These are phyloP conservation scores for Apodemia duryi DNA, from an alignment of 2,888 invertebrate species.

Conservation along the genomic window DNA sequence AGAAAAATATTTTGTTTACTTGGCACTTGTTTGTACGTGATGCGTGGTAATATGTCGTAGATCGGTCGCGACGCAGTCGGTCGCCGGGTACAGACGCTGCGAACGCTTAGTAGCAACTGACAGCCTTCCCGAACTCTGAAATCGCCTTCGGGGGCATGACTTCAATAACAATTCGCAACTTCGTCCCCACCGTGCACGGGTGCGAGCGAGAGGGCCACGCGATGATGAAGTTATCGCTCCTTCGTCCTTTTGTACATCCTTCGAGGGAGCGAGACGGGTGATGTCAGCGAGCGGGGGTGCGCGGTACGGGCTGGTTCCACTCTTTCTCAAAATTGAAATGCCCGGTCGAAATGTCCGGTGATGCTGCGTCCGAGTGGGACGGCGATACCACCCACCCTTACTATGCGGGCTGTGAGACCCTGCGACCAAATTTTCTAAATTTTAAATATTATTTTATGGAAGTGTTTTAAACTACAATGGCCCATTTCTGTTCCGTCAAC, in stretches of 20 bases:
- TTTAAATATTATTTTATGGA: constrained; percentile 55
- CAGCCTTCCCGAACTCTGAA: constrained; percentile 79
- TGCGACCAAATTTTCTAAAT: constrained; percentile 71
- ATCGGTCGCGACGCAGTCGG: constrained; percentile 53
- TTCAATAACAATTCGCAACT: constrained; percentile 80
- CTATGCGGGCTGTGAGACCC: constrained; percentile 70
- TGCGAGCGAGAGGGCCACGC: constrained; percentile 71
- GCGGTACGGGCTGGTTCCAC: constrained; percentile 70
- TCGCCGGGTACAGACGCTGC: constrained; percentile 68
- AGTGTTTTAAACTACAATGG: constrained; percentile 6
- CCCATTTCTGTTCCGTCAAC: constrained; percentile 5
- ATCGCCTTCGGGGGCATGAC: constrained; percentile 80
- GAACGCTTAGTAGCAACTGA: constrained; percentile 77
- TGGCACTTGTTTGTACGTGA: constrained; percentile 60
- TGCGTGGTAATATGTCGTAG: constrained; percentile 46
- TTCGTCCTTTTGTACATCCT: constrained; percentile 80
- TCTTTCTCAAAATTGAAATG: constrained; percentile 81
- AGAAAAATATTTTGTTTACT: constrained; percentile 47
- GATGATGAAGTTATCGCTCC: constrained; percentile 80
- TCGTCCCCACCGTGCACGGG: constrained; percentile 75
- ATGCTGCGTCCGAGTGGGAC: constrained; percentile 72
- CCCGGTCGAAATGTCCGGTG: constrained; percentile 80
- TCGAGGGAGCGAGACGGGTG: constrained; percentile 67
- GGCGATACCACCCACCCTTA: constrained; percentile 70
- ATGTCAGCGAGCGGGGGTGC: constrained; percentile 46